Conservation (phyloP, 2,888 invertebrate species). For the Drosophila setosimentum region DNA sequence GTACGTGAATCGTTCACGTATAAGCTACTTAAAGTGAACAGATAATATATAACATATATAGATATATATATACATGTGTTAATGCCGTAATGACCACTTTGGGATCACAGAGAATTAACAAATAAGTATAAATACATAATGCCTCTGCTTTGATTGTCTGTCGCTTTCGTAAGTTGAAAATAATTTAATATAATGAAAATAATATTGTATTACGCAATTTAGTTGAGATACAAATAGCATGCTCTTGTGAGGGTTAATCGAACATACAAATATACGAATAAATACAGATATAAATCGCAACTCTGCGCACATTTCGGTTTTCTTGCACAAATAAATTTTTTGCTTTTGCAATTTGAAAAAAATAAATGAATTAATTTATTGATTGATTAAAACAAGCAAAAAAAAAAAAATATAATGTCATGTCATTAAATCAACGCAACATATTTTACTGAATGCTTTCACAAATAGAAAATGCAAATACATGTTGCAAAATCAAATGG, state of each 20-base stretch:
- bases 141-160: neutral
- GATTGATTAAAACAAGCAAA: slow-evolving; percentile 7
- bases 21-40: slow-evolving; percentile 3
- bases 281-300: slow-evolving; percentile 1
- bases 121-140: neutral
- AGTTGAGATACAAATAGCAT: neutral
- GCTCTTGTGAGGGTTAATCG: neutral
- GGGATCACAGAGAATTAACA: neutral
- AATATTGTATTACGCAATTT: slow-evolving; percentile 11
- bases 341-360: slow-evolving; percentile 13
- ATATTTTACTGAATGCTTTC: slow-evolving; percentile 17
- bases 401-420: slow-evolving; percentile 52
- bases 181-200: slow-evolving; percentile 16
- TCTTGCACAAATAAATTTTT: neutral
- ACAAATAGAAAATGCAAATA: slow-evolving; percentile 1
- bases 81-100: neutral
- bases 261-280: neutral
- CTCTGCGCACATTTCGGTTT: neutral
- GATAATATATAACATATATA: neutral
- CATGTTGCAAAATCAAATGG: neutral
- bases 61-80: neutral
- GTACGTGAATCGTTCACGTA: neutral
- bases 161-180: neutral
- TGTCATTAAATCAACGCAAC: slow-evolving; percentile 34
- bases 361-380: slow-evolving; percentile 10